Percentiles rank a stretch among this genome's conserved stretches.
Conservation (phyloP, 2,113 vertebrate genomes). For the Heloderma charlesbogerti region DNA sequence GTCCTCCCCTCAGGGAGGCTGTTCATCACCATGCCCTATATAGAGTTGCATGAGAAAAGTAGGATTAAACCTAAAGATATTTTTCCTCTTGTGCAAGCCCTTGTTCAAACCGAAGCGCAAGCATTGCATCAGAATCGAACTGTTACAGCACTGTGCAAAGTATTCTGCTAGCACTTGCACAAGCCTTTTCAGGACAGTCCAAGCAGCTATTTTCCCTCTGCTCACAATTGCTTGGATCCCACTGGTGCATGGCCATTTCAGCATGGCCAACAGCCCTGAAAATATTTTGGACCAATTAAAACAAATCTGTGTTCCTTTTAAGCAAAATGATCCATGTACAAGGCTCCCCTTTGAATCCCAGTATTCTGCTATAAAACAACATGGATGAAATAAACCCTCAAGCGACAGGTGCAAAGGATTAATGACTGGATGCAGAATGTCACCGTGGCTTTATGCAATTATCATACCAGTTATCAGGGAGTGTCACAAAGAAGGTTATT, state of each 20-base stretch:
- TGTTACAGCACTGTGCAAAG: background rate
- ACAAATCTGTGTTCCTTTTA: constrained; percentile 11
- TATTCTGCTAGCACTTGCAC: background rate
- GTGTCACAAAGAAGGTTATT: constrained; percentile 65
- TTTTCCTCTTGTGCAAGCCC: background rate
- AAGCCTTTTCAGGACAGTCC: background rate
- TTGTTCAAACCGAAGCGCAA: too few relatives aligned
- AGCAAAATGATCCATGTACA: constrained; percentile 40
- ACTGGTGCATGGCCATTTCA: background rate
- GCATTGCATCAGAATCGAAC: too few relatives aligned
- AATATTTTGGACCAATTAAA: constrained; percentile 43
- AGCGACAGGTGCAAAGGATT: constrained; percentile 26
- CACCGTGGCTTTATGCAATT: constrained; percentile 49
- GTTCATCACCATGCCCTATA: background rate
- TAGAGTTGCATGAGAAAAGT: background rate
- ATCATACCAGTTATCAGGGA: constrained; percentile 53
- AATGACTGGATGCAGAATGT: constrained; percentile 56
- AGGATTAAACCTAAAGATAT: background rate
- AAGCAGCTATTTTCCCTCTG: background rate
- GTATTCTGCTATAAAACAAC: constrained; percentile 51
- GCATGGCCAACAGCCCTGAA: background rate
- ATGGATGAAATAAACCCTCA: constrained; percentile 50
- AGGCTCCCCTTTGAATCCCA: constrained; percentile 33
- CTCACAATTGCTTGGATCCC: too few relatives aligned
- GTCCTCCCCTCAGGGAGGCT: background rate